Evolutionary conservation across 2,888 invertebrate species (phyloP), one percentile per base, ranked within the genome.

Genomic region (Scaptomyza cyrtandrae): DNA sequence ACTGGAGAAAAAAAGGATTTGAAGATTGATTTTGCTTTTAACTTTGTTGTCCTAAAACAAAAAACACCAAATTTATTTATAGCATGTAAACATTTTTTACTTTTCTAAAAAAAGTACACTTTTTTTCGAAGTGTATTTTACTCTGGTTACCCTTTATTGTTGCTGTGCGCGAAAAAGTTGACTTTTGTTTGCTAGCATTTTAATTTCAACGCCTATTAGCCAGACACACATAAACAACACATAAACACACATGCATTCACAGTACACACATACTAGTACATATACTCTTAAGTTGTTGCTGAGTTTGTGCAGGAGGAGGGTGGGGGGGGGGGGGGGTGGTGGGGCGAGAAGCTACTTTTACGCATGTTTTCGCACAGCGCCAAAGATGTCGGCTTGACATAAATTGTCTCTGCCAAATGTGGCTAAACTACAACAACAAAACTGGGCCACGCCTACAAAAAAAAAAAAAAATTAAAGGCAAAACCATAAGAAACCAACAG

Each of bases 321-420:
- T 29, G 11, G 39, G 39, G 44, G 27, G 53, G 33, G 10, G 11
- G 19, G 19, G 11, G 10, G 37, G 6, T 29, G 13, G 39, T 41
- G 44, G 27, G 53, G 33, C 39, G 56, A 54, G 31, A 37, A 83
- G 88, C 81, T 72, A 86, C 86, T 84, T 84, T 84, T 80, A 88
- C 88, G 83, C 83, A 86, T 84, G 86, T 84, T 84, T 86, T 88
- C 88, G 81, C 86, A 78, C 85, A 84, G 60, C 71, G 70, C 70
- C 81, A 80, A 77, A 86, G 72, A 81, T 54, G 86, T 64, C 64
- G 88, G 75, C 87, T 78, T 87, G 84, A 79, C 84, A 85, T 82
- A 88, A 85, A 85, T 88, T 88, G 79, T 72, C 67, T 71, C 80
- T 66, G 76, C 89, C 85, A 79, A 85, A 84, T 84, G 85, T 88